Conservation (phyloP, 2,797 vertebrate species). For the Cossypha dichroa region DNA sequence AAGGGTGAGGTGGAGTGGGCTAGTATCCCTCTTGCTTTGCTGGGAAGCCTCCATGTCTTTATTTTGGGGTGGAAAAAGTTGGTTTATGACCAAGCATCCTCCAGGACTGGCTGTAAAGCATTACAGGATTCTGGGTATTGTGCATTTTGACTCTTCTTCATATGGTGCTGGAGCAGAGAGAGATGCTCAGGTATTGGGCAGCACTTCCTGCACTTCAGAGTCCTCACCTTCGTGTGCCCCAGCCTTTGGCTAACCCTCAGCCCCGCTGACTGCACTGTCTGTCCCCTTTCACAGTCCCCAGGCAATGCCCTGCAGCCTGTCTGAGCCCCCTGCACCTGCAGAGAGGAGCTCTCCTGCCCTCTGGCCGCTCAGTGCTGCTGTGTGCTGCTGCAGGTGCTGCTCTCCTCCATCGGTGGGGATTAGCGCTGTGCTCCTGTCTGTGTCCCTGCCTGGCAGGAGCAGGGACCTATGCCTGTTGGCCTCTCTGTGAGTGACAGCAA, state of each 20-base stretch:
- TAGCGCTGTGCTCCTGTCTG: neutral
- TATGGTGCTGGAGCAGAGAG: neutral
- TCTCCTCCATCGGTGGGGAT: neutral
- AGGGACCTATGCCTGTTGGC: neutral
- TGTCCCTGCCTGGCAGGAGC: neutral
- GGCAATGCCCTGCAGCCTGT: neutral
- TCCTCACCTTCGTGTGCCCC: neutral
- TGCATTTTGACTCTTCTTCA: neutral
- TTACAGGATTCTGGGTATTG: neutral
- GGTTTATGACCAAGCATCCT: neutral
- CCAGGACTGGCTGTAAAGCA: neutral
- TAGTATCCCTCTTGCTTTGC: neutral
- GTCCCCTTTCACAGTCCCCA: neutral
- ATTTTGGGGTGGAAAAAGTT: neutral
- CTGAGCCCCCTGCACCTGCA: neutral
- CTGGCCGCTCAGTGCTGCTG: neutral
- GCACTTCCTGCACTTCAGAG: accelerated
- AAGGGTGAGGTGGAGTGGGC: neutral
- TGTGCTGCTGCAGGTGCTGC: neutral
- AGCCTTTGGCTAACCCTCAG: neutral
- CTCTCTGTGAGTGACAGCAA: neutral
- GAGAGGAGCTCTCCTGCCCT: neutral
- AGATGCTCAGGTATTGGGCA: neutral
- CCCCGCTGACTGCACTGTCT: neutral
- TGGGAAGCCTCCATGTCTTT: neutral